Base-by-base conservation (phyloP, 2,888 invertebrate species). In the Athalia cordata region DNA sequence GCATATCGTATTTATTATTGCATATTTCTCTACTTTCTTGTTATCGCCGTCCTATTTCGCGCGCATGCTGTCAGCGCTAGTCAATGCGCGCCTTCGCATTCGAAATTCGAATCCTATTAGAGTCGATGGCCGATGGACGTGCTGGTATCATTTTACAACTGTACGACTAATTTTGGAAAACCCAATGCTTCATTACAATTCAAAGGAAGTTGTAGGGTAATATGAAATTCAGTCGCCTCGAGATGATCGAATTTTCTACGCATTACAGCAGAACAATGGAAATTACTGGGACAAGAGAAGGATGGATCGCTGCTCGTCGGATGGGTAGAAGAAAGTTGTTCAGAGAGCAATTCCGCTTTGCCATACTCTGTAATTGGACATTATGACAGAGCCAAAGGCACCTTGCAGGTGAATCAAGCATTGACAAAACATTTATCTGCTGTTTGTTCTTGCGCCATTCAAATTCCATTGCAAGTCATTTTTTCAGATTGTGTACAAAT, bases 251-350 rank as follows among this genome's bases (percentile, higher is more conserved):
- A 29, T 49, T 43, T 49, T 49, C 13, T 43, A 55, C 55, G 52
- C 4, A 43, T 72, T 72, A 8, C 92, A 87, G 94, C 95, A 0
- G 93, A 93, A 82, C 95, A 96, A 91, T 96, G 96, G 95, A 93
- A 95, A 79, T 91, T 96, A 77, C 90, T 96, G 81, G 96, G 96
- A 0, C 96, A 96, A 89, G 96, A 96, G 87, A 94, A 94, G 88
- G 94, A 96, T 88, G 95, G 95, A 3, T 93, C 93, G 0, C 91
- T 96, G 85, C 88, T 96, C 49, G 92, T 96, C 52, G 93, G 94
- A 47, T 96, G 96, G 95, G 90, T 91, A 80, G 89, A 90, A 79
- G 88, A 87, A 83, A 80, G 64, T 49, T 43, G 80, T 2, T 49
- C 59, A 13, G 82, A 82, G 13, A 67, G 81, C 43, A 61, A 80